Conservation (phyloP, 2,113 vertebrate species). For the Clarias magur region DNA sequence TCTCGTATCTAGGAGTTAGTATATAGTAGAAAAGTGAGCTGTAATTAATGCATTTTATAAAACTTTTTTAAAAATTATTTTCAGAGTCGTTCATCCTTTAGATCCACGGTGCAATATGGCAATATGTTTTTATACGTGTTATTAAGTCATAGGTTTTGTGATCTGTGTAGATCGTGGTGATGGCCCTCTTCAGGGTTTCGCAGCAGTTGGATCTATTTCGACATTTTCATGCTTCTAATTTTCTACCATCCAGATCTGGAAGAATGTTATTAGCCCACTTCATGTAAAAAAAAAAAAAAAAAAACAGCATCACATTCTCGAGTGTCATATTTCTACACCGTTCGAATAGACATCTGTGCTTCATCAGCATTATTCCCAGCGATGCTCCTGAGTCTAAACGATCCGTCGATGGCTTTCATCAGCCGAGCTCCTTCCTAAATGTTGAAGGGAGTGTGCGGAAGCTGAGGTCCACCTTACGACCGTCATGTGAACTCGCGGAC, state of each 20-base stretch:
- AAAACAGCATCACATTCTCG: not conserved
- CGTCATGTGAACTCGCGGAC: not conserved
- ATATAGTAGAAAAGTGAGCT: not conserved
- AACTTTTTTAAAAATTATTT: not conserved
- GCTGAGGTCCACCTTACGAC: not conserved
- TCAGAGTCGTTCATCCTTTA: too few species aligned
- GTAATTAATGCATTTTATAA: not conserved
- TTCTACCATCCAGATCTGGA: not conserved
- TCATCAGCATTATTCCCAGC: not conserved
- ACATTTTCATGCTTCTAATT: not conserved
- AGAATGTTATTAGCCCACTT: not conserved
- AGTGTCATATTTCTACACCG: not conserved
- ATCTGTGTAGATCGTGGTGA: not conserved
- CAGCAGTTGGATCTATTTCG: too few species aligned
- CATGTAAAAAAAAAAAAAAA: not conserved
- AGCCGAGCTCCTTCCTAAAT: not conserved
- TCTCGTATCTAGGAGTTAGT: not conserved
- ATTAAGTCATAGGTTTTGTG: not conserved
- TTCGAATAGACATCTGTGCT: not conserved
- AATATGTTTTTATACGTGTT: too few species aligned
- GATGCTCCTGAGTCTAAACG: not conserved
- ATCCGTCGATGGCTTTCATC: not conserved
- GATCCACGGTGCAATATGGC: too few species aligned
- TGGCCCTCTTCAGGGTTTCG: not conserved
- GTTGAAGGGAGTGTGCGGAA: not conserved